Evolutionary conservation across 2,888 invertebrate genomes (phyloP), one percentile per base, ranked within the genome.

Genomic region (Sipunculus nudus): DNA sequence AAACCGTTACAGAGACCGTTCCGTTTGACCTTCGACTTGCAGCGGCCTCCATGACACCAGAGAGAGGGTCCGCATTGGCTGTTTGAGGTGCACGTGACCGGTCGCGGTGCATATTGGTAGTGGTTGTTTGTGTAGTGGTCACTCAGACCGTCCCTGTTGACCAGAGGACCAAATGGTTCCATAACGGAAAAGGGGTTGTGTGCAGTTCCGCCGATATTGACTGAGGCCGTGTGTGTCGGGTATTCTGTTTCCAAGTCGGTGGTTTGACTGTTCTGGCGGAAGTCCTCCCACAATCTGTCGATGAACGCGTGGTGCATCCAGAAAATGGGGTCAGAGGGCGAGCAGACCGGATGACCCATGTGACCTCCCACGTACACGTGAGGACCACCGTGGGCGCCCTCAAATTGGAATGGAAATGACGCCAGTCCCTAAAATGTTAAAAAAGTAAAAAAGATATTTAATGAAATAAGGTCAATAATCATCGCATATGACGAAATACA

Each of bases 251-350:
- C 16, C 39, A 19, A 16, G 6, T 16, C 25, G 23, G 43, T 29
- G 23, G 26, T 29, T 25, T 26, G 57, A n/a, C n/a, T 21, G 41
- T 39, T 28, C 31, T 21, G 19, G 13, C 49, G 49, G 28, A 45
- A 61, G 19, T 45, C n/a, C n/a, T n/a, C n/a, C 80, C 81, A 84
- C 5, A 82, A 56, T 25, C 74, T 65, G 62, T 83, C 83, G 13
- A 81, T 74, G 59, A 78, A 83, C 10, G 75, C 68, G 60, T 82
- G 82, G 53, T 78, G 78, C 29, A 82, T 58, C 67, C 72, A 82
- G 66, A 83, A 83, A 23, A 78, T 65, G 0, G 82, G 82, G 63
- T 83, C 83, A 50, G 77, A 79, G 2, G 80, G 80, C 0, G 82
- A 75, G 0, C 76, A 72, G 2, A 71, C 66, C 0, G 77, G 74